A percentile compares a stretch with the other conserved stretches of the same genome.
phyloP scores from a whole-genome alignment of 2,113 vertebrate species.

The Glaucidium brasilianum region DNA sequence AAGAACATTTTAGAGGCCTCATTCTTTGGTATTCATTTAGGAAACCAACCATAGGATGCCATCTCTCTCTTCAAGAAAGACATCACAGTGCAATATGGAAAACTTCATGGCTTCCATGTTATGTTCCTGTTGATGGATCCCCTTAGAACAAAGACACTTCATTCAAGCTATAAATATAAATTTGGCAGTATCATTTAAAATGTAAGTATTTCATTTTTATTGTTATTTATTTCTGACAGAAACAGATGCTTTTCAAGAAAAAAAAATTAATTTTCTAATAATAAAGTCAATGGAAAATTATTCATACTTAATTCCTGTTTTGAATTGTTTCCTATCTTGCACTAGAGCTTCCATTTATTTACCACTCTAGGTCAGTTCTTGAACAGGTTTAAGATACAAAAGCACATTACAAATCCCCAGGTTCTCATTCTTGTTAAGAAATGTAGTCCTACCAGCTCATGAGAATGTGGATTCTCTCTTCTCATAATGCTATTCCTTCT shows the following conservation, averaged over 20 bases:
- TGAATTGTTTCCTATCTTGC: not conserved
- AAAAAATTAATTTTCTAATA: not conserved
- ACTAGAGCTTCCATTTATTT: not conserved
- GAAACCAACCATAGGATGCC: not conserved
- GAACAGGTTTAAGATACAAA: not conserved
- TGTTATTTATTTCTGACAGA: not conserved
- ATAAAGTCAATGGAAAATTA: not conserved
- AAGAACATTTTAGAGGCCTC: not conserved
- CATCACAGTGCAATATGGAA: not conserved
- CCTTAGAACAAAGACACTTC: not conserved
- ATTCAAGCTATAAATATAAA: not conserved
- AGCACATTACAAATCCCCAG: not conserved
- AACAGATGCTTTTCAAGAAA: not conserved
- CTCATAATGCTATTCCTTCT: not conserved
- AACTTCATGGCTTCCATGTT: not conserved
- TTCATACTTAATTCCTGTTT: not conserved
- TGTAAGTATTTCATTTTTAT: not conserved
- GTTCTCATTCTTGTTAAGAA: not conserved
- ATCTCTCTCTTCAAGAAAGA: not conserved
- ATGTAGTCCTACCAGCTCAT: not conserved
- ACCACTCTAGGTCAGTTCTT: not conserved
- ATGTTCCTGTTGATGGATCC: not conserved
- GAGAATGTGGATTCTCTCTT: not conserved
- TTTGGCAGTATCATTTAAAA: not conserved
- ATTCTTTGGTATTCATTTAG: not conserved